These are phyloP conservation scores for Lutraria rhynchaena DNA, from an alignment of 1,140 invertebrate genomes.

Conservation along the genomic window DNA sequence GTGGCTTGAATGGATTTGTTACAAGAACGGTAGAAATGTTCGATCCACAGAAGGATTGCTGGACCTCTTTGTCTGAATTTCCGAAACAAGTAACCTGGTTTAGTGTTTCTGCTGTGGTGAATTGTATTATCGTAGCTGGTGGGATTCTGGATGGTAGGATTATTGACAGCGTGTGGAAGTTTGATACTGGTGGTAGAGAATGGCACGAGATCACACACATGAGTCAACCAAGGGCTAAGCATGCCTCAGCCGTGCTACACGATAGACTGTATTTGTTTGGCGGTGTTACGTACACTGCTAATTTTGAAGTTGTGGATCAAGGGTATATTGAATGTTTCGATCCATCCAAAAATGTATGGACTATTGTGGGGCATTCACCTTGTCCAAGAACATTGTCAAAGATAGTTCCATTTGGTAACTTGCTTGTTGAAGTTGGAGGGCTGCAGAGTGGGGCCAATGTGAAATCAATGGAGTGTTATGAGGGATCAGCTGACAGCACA, in stretches of 20 bases:
- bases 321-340: constrained; percentile 80
- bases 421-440: constrained; percentile 79
- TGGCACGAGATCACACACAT: constrained; percentile 75
- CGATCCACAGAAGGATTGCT: constrained; percentile 78
- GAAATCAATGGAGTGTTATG: constrained; percentile 80
- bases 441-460: constrained; percentile 74
- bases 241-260: constrained; percentile 75
- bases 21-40: constrained; percentile 78
- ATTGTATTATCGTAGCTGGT: constrained; percentile 79
- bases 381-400: constrained; percentile 77
- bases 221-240: constrained; percentile 76
- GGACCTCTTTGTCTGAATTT: constrained; percentile 76
- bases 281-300: constrained; percentile 73
- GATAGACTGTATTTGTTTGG: constrained; percentile 79
- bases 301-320: constrained; percentile 69
- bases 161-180: constrained; percentile 78
- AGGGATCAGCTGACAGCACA: constrained; percentile 63
- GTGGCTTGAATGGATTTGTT: constrained; percentile 73
- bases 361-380: constrained; percentile 72
- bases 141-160: constrained; percentile 78
- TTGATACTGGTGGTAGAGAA: constrained; percentile 72
- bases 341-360: constrained; percentile 73
- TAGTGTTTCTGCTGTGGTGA: constrained; percentile 74
- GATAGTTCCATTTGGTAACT: constrained; percentile 75
- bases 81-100: constrained; percentile 75